Evolutionary conservation across 2,888 invertebrate species (phyloP).

Genomic region (Diloba caeruleocephala): DNA sequence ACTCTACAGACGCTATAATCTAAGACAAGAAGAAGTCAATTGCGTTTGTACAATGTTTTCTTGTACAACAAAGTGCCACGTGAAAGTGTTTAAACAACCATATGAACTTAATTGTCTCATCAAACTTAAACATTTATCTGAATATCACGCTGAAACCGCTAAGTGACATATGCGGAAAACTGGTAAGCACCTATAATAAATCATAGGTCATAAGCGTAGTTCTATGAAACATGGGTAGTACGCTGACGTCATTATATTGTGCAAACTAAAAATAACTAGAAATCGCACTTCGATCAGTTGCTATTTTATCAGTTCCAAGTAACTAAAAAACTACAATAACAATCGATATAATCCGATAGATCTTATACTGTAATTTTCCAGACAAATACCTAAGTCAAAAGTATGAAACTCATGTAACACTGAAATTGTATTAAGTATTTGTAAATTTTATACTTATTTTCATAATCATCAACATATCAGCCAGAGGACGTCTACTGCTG

Average conservation of each 20-base stretch:
- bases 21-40: too few relatives aligned
- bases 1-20: too few relatives aligned
- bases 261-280: conserved; percentile 62
- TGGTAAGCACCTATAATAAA: conserved; percentile 30
- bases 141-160: conserved; percentile 31
- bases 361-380: conserved; percentile 24
- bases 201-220: conserved; percentile 31
- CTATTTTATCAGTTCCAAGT: conserved; percentile 64
- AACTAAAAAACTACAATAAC: conserved; percentile 44
- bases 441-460: too few relatives aligned
- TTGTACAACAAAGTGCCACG: conserved; percentile 21
- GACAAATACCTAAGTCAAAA: conserved; percentile 15
- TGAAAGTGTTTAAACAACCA: conserved; percentile 35
- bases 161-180: conserved; percentile 34
- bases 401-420: background rate
- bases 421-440: conserved; percentile 3
- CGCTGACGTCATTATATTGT: conserved; percentile 63
- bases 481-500: too few relatives aligned
- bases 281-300: conserved; percentile 57
- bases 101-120: conserved; percentile 40
- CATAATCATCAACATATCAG: too few relatives aligned
- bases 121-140: conserved; percentile 32
- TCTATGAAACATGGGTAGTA: conserved; percentile 46
- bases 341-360: conserved; percentile 28
- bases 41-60: conserved; percentile 18